A percentile compares a stretch with the other conserved stretches of the same genome.
Conservation (phyloP, 2,113 vertebrate genomes). For the Lepus timidus region DNA sequence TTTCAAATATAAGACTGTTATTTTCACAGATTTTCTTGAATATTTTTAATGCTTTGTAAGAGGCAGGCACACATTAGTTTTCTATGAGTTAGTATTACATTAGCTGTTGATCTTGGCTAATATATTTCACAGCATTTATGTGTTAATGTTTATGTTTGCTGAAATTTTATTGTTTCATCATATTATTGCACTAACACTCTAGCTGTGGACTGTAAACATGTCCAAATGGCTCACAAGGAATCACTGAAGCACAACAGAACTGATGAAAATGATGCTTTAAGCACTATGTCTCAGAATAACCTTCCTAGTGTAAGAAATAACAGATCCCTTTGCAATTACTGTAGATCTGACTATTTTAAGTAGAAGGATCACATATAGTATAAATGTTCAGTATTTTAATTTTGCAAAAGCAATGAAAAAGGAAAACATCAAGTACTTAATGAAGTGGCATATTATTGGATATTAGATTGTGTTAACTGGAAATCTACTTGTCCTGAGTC, state of each 20-base stretch:
- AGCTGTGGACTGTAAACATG: not conserved
- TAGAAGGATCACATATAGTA: not conserved
- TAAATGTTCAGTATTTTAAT: not conserved
- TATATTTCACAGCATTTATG: not conserved
- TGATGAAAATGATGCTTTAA: not conserved
- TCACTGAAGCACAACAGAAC: not conserved
- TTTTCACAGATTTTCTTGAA: conserved; percentile 37
- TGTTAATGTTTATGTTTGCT: not conserved
- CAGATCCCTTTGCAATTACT: not conserved
- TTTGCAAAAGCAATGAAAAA: not conserved
- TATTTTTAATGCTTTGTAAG: conserved; percentile 49
- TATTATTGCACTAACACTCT: not conserved
- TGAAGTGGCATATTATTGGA: not conserved
- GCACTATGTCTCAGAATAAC: not conserved
- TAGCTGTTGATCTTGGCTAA: not conserved
- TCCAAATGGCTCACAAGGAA: not conserved
- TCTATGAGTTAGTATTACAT: not conserved
- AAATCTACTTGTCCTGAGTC: not conserved
- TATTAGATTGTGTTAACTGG: not conserved
- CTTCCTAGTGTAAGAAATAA: not conserved
- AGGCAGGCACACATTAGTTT: not conserved
- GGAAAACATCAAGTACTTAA: not conserved
- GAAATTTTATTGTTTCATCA: not conserved
- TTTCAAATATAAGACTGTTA: not conserved
- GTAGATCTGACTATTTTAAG: not conserved